phyloP scores from a whole-genome alignment of 2,797 vertebrate genomes.

The Lacerta agilis region DNA sequence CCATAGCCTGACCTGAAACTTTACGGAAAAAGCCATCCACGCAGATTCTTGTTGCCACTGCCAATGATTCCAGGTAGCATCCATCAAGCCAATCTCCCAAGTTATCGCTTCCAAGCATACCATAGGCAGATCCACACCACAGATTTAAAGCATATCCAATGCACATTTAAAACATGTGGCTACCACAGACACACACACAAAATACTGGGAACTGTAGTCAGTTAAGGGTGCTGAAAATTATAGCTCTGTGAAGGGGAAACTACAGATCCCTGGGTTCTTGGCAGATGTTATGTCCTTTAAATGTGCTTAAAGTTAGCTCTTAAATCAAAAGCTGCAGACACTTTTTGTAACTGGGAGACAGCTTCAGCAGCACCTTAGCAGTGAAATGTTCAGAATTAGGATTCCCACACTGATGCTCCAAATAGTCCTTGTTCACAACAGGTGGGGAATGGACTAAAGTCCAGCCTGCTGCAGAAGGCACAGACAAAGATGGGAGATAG shows the following conservation, averaged over 20 bases:
- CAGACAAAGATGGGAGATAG: no score
- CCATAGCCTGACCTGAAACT: background rate
- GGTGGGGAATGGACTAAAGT: background rate
- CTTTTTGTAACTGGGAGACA: background rate
- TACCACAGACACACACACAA: no score
- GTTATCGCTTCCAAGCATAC: background rate
- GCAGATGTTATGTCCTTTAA: no score
- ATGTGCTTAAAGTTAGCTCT: background rate
- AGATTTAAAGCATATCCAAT: no score
- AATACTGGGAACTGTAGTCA: no score
- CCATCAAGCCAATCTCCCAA: background rate
- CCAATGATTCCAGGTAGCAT: background rate
- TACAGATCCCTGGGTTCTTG: no score
- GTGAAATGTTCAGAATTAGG: background rate
- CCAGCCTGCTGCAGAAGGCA: background rate
- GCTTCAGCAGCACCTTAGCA: background rate
- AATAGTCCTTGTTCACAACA: background rate
- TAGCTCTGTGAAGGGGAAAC: no score
- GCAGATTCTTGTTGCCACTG: background rate
- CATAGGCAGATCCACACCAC: no score
- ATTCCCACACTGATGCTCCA: background rate
- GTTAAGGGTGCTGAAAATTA: no score
- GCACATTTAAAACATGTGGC: no score
- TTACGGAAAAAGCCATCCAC: background rate
- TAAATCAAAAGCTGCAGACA: background rate